Conservation (phyloP, 2,113 vertebrate genomes). For the Zapus hudsonius region DNA sequence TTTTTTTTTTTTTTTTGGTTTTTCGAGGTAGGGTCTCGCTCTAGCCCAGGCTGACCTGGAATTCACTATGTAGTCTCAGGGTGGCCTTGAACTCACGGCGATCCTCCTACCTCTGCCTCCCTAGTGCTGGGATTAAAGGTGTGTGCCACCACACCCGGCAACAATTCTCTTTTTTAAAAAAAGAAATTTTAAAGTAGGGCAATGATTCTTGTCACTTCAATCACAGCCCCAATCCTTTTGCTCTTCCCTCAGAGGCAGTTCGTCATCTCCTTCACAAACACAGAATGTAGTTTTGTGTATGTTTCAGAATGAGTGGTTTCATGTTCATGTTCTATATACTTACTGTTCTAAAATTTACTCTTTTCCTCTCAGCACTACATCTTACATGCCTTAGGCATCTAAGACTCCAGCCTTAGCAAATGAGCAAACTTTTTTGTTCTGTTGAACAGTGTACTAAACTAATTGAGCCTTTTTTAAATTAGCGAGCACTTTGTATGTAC, state of each 20-base stretch:
- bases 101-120: no score
- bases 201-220: neutral
- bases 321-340: neutral
- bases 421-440: neutral
- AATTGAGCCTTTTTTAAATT: neutral
- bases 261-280: neutral
- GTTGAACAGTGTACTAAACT: neutral
- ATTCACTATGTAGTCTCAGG: no score
- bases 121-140: no score
- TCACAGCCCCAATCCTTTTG: no score
- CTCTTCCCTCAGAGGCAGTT: no score
- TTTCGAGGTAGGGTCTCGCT: no score
- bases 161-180: no score
- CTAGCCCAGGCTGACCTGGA: no score
- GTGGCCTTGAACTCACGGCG: no score
- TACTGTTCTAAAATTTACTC: neutral
- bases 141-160: no score
- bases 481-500: neutral
- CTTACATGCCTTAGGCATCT: neutral
- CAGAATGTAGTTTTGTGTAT: neutral
- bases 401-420: neutral
- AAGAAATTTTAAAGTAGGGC: no score
- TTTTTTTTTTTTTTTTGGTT: no score
- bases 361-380: neutral
- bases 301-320: slow-evolving; percentile 23